These are phyloP conservation scores for Lithophane leautieri DNA, from an alignment of 2,888 invertebrate species.

Conservation along the genomic window DNA sequence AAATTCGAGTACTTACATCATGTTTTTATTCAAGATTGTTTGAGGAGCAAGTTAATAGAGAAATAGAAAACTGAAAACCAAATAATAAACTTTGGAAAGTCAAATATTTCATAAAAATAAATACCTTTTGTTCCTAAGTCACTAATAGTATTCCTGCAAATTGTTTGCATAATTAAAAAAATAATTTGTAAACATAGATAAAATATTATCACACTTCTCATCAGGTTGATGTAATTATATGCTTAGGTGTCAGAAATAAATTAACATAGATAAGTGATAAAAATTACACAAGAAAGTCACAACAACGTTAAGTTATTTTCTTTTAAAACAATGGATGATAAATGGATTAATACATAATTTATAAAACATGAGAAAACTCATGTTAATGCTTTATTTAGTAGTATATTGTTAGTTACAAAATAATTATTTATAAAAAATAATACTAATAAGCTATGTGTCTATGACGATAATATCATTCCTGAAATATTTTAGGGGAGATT, in stretches of 20 bases:
- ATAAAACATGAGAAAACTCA: no score
- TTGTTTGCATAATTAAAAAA: neutral
- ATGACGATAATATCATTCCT: neutral
- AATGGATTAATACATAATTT: neutral
- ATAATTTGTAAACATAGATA: neutral
- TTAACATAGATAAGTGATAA: neutral
- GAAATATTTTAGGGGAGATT: neutral
- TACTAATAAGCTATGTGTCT: no score
- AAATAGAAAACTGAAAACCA: neutral
- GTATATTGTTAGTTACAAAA: no score
- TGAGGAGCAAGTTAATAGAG: neutral
- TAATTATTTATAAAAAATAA: no score
- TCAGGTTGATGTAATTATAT: slow-evolving; percentile 16
- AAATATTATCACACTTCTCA: slow-evolving; percentile 9
- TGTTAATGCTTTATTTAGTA: no score
- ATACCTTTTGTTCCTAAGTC: neutral
- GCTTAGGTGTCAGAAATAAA: neutral
- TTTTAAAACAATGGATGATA: neutral
- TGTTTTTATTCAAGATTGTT: slow-evolving; percentile 1
- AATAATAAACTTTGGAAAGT: no score
- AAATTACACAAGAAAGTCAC: neutral
- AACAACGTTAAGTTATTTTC: neutral
- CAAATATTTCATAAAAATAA: no score
- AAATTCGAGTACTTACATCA: fast-evolving
- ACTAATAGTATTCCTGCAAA: neutral